These are phyloP conservation scores for Oryzias javanicus DNA, from an alignment of 2,113 vertebrate species.

Conservation along the genomic window DNA sequence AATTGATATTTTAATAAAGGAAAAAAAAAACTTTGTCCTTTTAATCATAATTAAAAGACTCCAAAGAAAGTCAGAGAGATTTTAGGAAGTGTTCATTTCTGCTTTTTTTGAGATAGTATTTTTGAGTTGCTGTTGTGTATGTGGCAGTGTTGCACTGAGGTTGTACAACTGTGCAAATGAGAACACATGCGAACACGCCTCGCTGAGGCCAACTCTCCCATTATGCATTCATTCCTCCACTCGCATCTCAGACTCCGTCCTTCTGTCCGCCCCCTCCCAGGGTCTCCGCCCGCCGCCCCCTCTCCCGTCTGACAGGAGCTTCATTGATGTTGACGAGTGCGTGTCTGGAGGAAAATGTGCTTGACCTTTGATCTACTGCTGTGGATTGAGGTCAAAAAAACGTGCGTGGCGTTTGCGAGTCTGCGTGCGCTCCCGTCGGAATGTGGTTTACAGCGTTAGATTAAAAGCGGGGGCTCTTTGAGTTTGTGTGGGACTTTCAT, in stretches of 20 bases:
- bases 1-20: no score
- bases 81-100: no score
- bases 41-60: no score
- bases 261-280: neutral
- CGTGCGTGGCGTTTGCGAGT: neutral
- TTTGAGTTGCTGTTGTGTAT: no score
- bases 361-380: slow-evolving; percentile 56
- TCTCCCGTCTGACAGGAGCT: neutral
- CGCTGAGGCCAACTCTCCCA: no score
- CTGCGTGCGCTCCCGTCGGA: slow-evolving; percentile 26
- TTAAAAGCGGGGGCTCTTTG: slow-evolving; percentile 48
- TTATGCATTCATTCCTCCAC: neutral
- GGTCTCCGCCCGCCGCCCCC: neutral
- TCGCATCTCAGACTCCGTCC: neutral
- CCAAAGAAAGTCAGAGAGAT: no score
- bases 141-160: no score
- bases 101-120: no score
- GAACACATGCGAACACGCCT: no score
- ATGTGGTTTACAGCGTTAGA: slow-evolving; percentile 53
- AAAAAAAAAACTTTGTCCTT: no score
- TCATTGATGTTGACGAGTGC: slow-evolving; percentile 20
- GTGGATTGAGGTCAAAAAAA: slow-evolving; percentile 15
- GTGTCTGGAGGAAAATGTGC: slow-evolving; percentile 43
- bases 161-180: no score
- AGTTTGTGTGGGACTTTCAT: slow-evolving; percentile 60